Evolutionary conservation across 1,140 invertebrate species (phyloP).

Genomic region (Mercenaria mercenaria): DNA sequence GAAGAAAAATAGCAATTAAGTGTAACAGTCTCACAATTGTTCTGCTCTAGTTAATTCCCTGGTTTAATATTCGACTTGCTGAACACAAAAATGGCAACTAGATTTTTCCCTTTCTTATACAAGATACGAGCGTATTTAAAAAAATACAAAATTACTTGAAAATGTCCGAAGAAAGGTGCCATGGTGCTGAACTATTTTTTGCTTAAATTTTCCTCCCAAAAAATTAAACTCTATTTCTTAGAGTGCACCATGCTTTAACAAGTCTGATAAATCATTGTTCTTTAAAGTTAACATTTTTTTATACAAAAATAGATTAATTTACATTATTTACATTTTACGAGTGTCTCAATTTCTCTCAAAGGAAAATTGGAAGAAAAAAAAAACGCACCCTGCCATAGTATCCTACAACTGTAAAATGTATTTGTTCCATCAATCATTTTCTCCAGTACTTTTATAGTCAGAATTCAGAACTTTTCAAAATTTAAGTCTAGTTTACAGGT

Average conservation of each 20-base stretch:
- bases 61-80: background rate
- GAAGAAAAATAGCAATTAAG: no score
- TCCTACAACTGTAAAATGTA: no score
- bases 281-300: background rate
- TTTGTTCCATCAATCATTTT: no score
- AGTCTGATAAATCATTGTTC: background rate
- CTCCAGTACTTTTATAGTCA: no score
- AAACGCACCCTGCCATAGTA: background rate
- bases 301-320: conserved; percentile 63
- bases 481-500: no score
- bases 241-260: conserved; percentile 13
- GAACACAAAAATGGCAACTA: conserved; percentile 32
- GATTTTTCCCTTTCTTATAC: background rate
- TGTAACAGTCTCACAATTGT: background rate
- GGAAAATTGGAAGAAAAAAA: background rate
- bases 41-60: background rate
- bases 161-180: background rate
- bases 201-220: background rate
- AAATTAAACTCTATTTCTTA: conserved; percentile 24
- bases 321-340: conserved; percentile 48
- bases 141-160: background rate
- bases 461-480: no score
- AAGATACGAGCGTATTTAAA: background rate
- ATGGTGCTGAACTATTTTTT: no score
- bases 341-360: background rate